Evolutionary conservation across 1,140 invertebrate genomes (phyloP), one percentile per base, ranked within the genome.

Genomic region (Araneus ventricosus): DNA sequence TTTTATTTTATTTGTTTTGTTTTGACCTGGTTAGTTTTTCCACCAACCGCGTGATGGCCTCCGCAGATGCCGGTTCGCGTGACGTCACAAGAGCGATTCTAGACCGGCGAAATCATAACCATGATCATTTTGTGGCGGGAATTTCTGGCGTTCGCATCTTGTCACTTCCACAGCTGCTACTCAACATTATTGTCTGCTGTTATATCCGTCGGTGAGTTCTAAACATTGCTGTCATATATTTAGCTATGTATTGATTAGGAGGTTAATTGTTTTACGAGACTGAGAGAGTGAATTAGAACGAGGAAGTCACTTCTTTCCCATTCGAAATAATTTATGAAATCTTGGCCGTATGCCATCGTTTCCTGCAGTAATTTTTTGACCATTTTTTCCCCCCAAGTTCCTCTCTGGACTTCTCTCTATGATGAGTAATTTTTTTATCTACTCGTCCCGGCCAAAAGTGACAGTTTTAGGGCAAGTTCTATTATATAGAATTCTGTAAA

Each of bases 21-120:
- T 41, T 84, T 84, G 82, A 84, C 82, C 82, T 57, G 82, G 45
- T 52, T 84, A 84, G 82, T 57, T 84, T 52, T 57, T 41, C 17
- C 61, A 14, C n/a, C 41, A 17, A 34, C 86, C 86, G 86, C 86
- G 8, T 88, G 86, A 88, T 70, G 86, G 86, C 86, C 86, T 88
- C 70, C 85, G 7, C 10, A 14, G 20, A 67, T 37, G 20, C 52
- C 45, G 45, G 45, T 52, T 86, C 30, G 17, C 20, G n/a, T 86
- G 87, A 88, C 87, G 87, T 88, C 87, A 88, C 39, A 1, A 0
- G 10, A 27, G 87, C 7, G 30, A 45, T 84, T n/a, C 10, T 24
- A 17, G 22, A 63, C 87, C 87, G 87, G 87, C 37, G 63, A 70
- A 86, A 86, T 86, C 45, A 20, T 59, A 10, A 7, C 6, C n/a